Evolutionary conservation across 2,113 vertebrate genomes (phyloP).

Genomic region (Hypomesus transpacificus): DNA sequence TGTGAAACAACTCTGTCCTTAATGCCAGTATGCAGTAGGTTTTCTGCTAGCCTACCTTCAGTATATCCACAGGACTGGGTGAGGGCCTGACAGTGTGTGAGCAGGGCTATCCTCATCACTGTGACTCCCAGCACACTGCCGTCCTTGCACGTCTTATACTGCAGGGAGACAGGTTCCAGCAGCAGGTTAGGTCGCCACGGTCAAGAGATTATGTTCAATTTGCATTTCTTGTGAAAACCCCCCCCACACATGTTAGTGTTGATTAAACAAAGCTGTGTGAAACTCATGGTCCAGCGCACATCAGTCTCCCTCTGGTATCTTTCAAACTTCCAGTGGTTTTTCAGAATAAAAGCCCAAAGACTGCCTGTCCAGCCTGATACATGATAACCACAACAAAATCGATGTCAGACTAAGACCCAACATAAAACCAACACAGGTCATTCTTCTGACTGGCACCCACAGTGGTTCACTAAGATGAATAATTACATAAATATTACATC

Average conservation of each 20-base stretch:
- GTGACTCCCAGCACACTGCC: constrained; percentile 9
- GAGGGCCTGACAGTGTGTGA: constrained; percentile 70
- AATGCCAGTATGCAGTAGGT: too few relatives aligned
- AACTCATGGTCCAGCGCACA: too few relatives aligned
- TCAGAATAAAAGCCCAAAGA: background rate
- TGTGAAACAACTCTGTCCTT: background rate
- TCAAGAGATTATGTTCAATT: too few relatives aligned
- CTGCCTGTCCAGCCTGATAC: background rate
- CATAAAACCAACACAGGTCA: background rate
- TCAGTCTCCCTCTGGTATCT: too few relatives aligned
- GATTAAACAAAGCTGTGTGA: too few relatives aligned
- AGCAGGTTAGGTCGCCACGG: too few relatives aligned
- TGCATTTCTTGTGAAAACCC: too few relatives aligned
- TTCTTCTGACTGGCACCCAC: too few relatives aligned
- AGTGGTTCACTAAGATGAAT: too few relatives aligned
- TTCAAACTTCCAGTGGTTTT: too few relatives aligned
- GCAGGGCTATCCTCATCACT: constrained; percentile 59
- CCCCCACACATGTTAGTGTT: too few relatives aligned
- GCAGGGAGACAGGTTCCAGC: background rate
- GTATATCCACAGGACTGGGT: constrained; percentile 69
- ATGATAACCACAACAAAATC: background rate
- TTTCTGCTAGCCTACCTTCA: constrained; percentile 56
- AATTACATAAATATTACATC: background rate
- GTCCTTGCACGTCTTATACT: constrained; percentile 12
- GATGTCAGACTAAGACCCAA: background rate